Base-by-base conservation (phyloP, 1,140 invertebrate species). In the Megathymus violae region DNA sequence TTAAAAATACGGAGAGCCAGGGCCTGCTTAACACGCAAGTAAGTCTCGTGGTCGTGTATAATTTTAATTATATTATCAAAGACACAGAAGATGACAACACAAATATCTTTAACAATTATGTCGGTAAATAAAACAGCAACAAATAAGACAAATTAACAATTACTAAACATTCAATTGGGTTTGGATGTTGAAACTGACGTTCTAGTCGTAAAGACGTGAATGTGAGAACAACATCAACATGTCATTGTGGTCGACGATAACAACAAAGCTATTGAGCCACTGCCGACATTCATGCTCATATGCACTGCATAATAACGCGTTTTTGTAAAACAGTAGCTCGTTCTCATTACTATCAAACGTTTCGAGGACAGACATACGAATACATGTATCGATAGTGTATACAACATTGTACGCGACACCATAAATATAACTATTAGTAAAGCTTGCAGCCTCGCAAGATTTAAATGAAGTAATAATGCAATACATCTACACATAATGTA, bases 171-270 rank as follows among this genome's bases (percentile, higher is more conserved):
- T 34, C 25, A 50, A 50, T 34, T 50, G 11, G 22, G 22, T 27
- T 22, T 47, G 44, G 25, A 50, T 56, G 51, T 31, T 43, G 40
- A 43, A 43, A 56, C 52, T 56, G 40, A 41, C 31, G 22, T 27
- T 56, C 22, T 56, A 31, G 38, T 56, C 61, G 65, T 74, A 70
- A 60, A 67, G 38, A 60, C 64, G 56, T 59, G 56, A 65, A 78
- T 68, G 71, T 75, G 80, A 70, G 73, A 79, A 84, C 75, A 85
- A 78, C 74, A 50, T 52, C 75, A 85, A 78, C 74, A 50, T 52
- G 38, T 71, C 67, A 75, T 74, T 85, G 63, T 82, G 62, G 69
- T 48, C 60, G 46, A 56, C 40, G 52, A 56, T 56, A 41, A 63
- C 69, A 61, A 76, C 74, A 78, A 75, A 78, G 74, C 62, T 76